Conservation (phyloP, 1,140 invertebrate genomes). For the Maconellicoccus hirsutus region DNA sequence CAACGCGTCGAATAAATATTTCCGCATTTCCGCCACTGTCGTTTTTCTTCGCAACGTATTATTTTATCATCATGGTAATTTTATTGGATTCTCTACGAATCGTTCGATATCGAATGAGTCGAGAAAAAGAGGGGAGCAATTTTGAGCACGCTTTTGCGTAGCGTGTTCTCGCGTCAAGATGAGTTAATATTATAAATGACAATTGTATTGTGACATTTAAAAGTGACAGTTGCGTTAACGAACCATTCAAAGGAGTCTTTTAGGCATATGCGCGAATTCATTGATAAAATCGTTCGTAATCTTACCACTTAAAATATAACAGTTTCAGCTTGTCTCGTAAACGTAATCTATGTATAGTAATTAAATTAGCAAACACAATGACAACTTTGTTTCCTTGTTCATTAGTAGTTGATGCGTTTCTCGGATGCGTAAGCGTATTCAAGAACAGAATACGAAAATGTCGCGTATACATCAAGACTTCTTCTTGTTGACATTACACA, state of each 20-base stretch:
- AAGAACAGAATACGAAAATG: too few relatives aligned
- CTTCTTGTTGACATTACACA: too few relatives aligned
- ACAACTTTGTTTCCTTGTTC: constrained; percentile 3
- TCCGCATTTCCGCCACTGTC: background rate
- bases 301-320: background rate
- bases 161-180: too few relatives aligned
- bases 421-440: background rate
- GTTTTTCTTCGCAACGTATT: background rate
- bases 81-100: background rate
- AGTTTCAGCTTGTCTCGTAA: background rate
- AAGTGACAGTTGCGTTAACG: background rate
- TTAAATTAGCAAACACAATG: constrained; percentile 1
- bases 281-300: background rate
- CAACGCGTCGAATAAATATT: background rate
- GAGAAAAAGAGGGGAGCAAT: too few relatives aligned
- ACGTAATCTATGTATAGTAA: background rate
- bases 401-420: background rate
- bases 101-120: too few relatives aligned
- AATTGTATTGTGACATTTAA: background rate
- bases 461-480: too few relatives aligned
- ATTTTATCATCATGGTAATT: background rate
- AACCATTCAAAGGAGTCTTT: background rate
- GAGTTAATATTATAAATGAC: background rate
- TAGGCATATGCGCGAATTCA: background rate
- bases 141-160: too few relatives aligned